Conservation (phyloP, 2,888 invertebrate species). For the Nymphalis urticae region DNA sequence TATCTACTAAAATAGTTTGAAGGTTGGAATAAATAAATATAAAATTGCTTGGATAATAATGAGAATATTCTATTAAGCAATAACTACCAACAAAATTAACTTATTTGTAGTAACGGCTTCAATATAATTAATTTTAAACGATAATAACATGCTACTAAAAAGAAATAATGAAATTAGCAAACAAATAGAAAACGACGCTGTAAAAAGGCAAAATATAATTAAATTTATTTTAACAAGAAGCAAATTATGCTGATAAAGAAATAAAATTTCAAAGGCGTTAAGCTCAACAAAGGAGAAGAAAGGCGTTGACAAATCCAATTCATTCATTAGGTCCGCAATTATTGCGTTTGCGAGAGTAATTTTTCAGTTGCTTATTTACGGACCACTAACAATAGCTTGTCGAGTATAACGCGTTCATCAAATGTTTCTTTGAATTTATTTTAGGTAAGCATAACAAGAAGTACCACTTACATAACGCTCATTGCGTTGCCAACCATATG, state of each 20-base stretch:
- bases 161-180: not conserved
- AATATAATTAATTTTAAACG: not conserved
- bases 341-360: conserved; percentile 25
- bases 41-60: too few species aligned
- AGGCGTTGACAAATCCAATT: conserved; percentile 29
- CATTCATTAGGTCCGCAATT: conserved; percentile 28
- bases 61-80: too few species aligned
- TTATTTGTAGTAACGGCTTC: not conserved
- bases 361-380: conserved; percentile 11
- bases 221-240: conserved; percentile 15
- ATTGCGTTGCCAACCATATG: too few species aligned
- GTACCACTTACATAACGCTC: too few species aligned
- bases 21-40: too few species aligned
- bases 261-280: conserved; percentile 10
- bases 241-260: conserved; percentile 9
- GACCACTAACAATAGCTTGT: not conserved
- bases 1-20: too few species aligned
- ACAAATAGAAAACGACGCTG: not conserved
- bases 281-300: conserved; percentile 10
- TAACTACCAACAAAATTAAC: too few species aligned
- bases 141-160: not conserved
- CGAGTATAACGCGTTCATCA: not conserved
- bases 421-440: not conserved
- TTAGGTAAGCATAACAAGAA: not conserved
- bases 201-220: conserved; percentile 1